phyloP scores from a whole-genome alignment of 2,888 invertebrate species.

The Parelbella ahira region DNA sequence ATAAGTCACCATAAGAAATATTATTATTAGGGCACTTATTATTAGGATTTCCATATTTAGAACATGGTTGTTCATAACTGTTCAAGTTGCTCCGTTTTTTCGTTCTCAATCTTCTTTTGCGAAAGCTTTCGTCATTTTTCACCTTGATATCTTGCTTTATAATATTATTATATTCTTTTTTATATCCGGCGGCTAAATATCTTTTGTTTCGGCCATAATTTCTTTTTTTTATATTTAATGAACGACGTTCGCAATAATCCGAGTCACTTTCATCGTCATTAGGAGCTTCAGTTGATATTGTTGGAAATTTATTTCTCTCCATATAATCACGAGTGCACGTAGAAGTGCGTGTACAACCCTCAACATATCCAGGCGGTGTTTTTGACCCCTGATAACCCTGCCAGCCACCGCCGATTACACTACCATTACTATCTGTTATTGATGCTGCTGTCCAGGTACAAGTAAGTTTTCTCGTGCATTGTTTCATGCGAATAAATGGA shows the following conservation, averaged over 20 bases:
- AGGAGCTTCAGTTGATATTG: constrained; percentile 32
- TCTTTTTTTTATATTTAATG: constrained; percentile 40
- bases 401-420: constrained; percentile 28
- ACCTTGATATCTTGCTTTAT: too few species aligned
- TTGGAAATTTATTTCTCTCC: constrained; percentile 56
- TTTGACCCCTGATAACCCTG: constrained; percentile 43
- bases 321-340: constrained; percentile 65
- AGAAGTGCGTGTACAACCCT: constrained; percentile 66
- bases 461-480: constrained; percentile 65
- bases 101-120: too few species aligned
- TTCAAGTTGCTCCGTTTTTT: too few species aligned
- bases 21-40: constrained; percentile 22
- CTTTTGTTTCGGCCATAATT: too few species aligned
- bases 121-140: too few species aligned
- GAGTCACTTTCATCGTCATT: constrained; percentile 41
- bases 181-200: too few species aligned
- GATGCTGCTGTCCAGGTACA: constrained; percentile 66
- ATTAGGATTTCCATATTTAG: too few species aligned
- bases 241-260: constrained; percentile 67
- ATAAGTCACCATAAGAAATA: constrained; percentile 42
- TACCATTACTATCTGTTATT: constrained; percentile 41
- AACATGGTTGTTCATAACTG: too few species aligned
- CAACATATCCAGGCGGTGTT: constrained; percentile 66
- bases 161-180: too few species aligned
- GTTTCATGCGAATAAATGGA: constrained; percentile 49